Conservation (phyloP, 2,113 vertebrate genomes). For the Cariama cristata region DNA sequence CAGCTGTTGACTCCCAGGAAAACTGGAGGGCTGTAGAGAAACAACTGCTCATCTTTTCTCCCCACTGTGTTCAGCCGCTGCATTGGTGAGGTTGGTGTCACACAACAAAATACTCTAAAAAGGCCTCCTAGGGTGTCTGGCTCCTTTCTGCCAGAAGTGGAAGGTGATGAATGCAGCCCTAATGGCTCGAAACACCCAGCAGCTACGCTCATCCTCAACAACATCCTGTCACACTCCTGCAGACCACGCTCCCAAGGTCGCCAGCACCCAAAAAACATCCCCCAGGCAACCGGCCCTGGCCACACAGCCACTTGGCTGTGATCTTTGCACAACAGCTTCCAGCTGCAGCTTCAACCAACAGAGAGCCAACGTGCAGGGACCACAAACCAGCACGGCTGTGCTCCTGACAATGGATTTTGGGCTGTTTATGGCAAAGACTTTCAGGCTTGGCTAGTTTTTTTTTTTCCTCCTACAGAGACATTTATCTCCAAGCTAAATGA, state of each 20-base stretch:
- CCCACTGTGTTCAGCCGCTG: not conserved
- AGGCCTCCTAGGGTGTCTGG: not conserved
- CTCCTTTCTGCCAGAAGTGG: not conserved
- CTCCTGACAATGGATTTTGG: not conserved
- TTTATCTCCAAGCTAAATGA: not conserved
- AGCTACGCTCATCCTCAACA: not conserved
- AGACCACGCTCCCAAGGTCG: not conserved
- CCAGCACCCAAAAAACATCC: not conserved
- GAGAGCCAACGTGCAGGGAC: not conserved
- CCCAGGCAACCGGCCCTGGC: not conserved
- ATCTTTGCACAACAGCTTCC: not conserved
- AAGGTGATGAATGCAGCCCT: not conserved
- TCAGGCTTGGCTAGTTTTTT: not conserved
- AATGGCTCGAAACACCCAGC: not conserved
- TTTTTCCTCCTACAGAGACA: not conserved
- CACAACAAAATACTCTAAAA: not conserved
- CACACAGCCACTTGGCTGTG: not conserved
- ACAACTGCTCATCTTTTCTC: not conserved
- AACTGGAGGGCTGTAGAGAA: not conserved
- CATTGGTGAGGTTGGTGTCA: not conserved
- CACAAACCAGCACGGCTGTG: fast-evolving
- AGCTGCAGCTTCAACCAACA: not conserved
- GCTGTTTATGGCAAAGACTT: not conserved
- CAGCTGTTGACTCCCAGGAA: not conserved
- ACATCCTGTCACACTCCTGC: not conserved